These are phyloP conservation scores for Synergus umbraculus DNA, from an alignment of 2,888 invertebrate species.

Conservation along the genomic window DNA sequence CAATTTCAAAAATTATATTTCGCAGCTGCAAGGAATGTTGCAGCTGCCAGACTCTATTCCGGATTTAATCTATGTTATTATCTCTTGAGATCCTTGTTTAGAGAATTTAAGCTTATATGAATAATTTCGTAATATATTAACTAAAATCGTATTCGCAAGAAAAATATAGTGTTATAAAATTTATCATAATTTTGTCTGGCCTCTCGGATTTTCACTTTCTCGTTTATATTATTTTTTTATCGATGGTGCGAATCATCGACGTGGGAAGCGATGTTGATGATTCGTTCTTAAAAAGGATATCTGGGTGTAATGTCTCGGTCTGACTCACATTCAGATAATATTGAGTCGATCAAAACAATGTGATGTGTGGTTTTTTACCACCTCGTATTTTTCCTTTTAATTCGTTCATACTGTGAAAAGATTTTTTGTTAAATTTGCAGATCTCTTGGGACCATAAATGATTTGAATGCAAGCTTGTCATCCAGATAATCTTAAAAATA, in stretches of 20 bases:
- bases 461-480: neutral
- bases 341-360: neutral
- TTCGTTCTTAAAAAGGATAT: neutral
- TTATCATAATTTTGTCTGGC: neutral
- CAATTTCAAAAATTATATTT: conserved; percentile 2
- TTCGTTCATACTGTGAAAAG: neutral
- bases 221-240: neutral
- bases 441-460: neutral
- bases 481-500: conserved; percentile 6
- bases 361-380: neutral
- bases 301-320: neutral
- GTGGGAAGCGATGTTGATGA: neutral
- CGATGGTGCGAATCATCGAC: neutral
- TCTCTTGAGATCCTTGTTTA: conserved; percentile 1
- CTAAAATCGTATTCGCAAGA: neutral
- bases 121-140: neutral
- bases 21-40: conserved; percentile 20
- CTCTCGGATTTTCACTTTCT: neutral
- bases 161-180: neutral
- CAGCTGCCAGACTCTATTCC: neutral
- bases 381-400: neutral
- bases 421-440: neutral
- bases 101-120: neutral
- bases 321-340: neutral
- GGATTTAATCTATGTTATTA: conserved; percentile 10